phyloP scores from a whole-genome alignment of 1,140 invertebrate species.

The Lethrus apterus region DNA sequence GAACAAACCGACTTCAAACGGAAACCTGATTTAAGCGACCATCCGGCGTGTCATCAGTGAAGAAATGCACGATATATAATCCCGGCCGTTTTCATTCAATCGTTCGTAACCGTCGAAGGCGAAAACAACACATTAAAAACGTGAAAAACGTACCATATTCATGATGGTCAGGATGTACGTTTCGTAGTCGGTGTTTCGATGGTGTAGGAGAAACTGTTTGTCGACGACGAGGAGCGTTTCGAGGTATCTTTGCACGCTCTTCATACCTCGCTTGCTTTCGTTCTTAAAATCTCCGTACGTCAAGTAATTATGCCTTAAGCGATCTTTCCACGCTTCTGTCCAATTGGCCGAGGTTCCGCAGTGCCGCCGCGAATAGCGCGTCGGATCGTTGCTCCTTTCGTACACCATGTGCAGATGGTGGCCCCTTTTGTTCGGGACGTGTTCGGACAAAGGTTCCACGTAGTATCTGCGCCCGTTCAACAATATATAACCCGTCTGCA shows the following conservation, averaged over 20 bases:
- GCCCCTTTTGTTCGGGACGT: constrained; percentile 39
- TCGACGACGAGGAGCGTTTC: constrained; percentile 60
- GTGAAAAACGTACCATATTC: constrained; percentile 55
- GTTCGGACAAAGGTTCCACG: constrained; percentile 44
- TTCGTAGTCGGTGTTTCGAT: constrained; percentile 53
- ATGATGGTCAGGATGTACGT: constrained; percentile 63
- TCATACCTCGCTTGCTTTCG: constrained; percentile 26
- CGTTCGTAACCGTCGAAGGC: too few relatives aligned
- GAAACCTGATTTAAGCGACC: too few relatives aligned
- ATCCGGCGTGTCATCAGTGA: too few relatives aligned
- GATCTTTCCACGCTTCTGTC: constrained; percentile 43
- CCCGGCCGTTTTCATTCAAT: too few relatives aligned
- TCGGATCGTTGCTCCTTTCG: constrained; percentile 22
- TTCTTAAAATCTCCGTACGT: constrained; percentile 23
- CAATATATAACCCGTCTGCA: constrained; percentile 44
- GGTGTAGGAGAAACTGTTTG: constrained; percentile 56
- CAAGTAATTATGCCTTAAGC: constrained; percentile 34
- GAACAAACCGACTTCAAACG: too few relatives aligned
- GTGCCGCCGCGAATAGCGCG: neutral
- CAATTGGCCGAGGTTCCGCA: constrained; percentile 40
- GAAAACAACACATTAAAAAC: too few relatives aligned
- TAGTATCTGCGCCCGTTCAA: constrained; percentile 43
- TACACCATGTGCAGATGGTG: constrained; percentile 47
- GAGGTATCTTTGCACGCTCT: constrained; percentile 48
- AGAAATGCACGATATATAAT: too few relatives aligned